These are phyloP conservation scores for Bubo blakistoni DNA, from an alignment of 2,113 vertebrate species.

Conservation along the genomic window DNA sequence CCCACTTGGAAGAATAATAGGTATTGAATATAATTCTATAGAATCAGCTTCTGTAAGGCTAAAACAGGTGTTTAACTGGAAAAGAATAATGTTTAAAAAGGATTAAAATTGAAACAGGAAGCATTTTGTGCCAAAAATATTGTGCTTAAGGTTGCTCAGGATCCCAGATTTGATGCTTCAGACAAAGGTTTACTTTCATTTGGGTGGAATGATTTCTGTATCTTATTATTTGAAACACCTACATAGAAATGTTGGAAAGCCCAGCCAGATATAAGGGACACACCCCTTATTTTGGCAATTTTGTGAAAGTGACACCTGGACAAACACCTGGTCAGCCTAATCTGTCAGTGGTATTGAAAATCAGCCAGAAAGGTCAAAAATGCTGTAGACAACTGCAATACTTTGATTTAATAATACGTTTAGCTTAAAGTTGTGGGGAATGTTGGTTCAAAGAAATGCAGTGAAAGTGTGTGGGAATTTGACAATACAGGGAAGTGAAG, in stretches of 20 bases:
- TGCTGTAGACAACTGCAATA: conserved; percentile 61
- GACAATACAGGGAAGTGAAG: neutral
- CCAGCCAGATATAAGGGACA: conserved; percentile 68
- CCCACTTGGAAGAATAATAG: conserved; percentile 44
- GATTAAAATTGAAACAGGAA: conserved; percentile 64
- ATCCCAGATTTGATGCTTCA: conserved; percentile 19
- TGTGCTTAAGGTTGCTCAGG: neutral
- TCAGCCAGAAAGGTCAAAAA: conserved; percentile 75
- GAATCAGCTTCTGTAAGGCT: conserved; percentile 43
- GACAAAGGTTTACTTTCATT: conserved; percentile 72
- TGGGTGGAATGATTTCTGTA: conserved; percentile 53
- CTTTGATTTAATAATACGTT: conserved; percentile 26
- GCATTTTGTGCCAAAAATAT: conserved; percentile 45
- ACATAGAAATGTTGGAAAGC: conserved; percentile 63
- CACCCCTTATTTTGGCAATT: conserved; percentile 75
- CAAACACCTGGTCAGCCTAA: conserved; percentile 80
- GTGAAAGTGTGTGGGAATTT: neutral
- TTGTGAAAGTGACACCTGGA: conserved; percentile 80
- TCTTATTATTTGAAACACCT: conserved; percentile 68
- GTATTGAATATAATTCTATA: conserved; percentile 24
- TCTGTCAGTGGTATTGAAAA: conserved; percentile 84
- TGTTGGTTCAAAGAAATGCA: neutral
- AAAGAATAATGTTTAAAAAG: conserved; percentile 58
- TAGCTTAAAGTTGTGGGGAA: neutral
- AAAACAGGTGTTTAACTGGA: conserved; percentile 63